Evolutionary conservation across 1,140 invertebrate species (phyloP), one percentile per base, ranked within the genome.

Genomic region (Formica exsecta): DNA sequence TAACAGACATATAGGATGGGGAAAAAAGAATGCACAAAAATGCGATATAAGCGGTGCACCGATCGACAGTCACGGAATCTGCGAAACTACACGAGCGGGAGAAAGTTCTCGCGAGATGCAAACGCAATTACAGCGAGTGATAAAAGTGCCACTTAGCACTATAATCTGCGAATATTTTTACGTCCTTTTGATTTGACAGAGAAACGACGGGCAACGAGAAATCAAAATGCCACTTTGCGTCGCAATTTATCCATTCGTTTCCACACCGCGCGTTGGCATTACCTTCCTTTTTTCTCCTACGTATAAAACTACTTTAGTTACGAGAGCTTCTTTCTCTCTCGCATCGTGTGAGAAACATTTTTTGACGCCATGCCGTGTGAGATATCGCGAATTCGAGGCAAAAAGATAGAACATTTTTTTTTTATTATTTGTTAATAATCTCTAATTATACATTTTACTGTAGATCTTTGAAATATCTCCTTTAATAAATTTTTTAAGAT

Each of bases 121-220:
- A 87, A 62, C 76, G 88, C 85, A 89, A 90, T 89, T 90, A 85
- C 89, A 84, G 51, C 66, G 88, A 76, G 79, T 71, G 85, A 90
- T 90, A 89, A 90, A 90, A 89, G 88, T 87, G 89, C 80, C 86
- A 77, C 79, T 89, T 89, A 81, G 85, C 88, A 75, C 85, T 84
- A 86, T 89, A 90, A 89, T 89, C 86, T 90, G 87, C 81, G 73
- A 48, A 66, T 84, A 89, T 90, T 90, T 90, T 89, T 89, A 87
- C 85, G 88, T 79, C 85, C 62, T 73, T 89, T 74, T 73, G 76
- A 83, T 89, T 90, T 76, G 85, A 73, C 70, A 65, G 83, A 65
- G 87, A 89, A 89, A 89, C 83, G 88, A 86, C 81, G 74, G 54
- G 74, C 81, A 73, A 36, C 76, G 41, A 32, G 87, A 71, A 76